These are phyloP conservation scores for Antheraea yamamai DNA, from an alignment of 2,888 invertebrate genomes.

Conservation along the genomic window DNA sequence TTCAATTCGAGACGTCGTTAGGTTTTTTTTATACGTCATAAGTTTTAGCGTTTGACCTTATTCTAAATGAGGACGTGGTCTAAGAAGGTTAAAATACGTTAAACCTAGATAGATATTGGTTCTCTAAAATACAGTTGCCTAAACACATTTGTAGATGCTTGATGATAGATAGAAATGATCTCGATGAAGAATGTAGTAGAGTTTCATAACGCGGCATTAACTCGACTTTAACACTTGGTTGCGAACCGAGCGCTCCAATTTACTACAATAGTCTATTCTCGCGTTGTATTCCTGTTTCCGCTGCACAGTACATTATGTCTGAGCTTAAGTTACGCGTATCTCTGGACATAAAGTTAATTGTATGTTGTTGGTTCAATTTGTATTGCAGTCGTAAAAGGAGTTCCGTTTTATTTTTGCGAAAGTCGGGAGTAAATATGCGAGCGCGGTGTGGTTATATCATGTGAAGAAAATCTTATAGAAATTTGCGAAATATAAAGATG, in stretches of 20 bases:
- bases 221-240: background rate
- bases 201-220: background rate
- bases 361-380: background rate
- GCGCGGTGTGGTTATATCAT: too few relatives aligned
- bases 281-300: background rate
- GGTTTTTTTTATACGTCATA: too few relatives aligned
- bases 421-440: too few relatives aligned
- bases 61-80: too few relatives aligned
- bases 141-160: too few relatives aligned
- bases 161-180: background rate
- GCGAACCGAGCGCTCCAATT: constrained; percentile 1
- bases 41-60: too few relatives aligned
- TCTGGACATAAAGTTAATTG: background rate
- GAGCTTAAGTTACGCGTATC: background rate
- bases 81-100: too few relatives aligned
- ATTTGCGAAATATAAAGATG: too few relatives aligned
- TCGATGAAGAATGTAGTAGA: background rate
- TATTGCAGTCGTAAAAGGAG: background rate
- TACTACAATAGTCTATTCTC: background rate
- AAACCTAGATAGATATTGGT: too few relatives aligned
- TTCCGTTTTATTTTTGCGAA: too few relatives aligned
- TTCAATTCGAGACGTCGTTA: background rate
- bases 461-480: too few relatives aligned
- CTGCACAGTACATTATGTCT: background rate
- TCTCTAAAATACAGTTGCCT: too few relatives aligned